phyloP scores from a whole-genome alignment of 1,140 invertebrate species.

The Dreissena polymorpha region DNA sequence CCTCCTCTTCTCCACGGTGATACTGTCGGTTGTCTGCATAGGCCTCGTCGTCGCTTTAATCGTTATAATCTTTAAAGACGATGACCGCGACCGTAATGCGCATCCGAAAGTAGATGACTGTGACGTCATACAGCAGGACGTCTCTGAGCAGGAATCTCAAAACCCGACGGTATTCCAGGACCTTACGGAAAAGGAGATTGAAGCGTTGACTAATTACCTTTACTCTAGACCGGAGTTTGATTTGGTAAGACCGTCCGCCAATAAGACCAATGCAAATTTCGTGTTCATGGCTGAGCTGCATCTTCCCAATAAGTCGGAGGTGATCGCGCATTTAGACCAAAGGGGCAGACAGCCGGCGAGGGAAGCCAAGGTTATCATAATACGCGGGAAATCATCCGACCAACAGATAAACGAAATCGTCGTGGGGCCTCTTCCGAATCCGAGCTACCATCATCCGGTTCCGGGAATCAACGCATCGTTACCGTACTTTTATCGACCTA shows the following conservation, averaged over 20 bases:
- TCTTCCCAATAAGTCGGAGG: constrained; percentile 56
- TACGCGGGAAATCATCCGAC: constrained; percentile 49
- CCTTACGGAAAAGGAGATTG: constrained; percentile 45
- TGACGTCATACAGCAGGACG: neutral
- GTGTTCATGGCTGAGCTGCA: constrained; percentile 53
- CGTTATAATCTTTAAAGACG: neutral
- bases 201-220: constrained; percentile 46
- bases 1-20: neutral
- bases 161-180: constrained; percentile 44
- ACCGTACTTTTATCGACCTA: constrained; percentile 59
- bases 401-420: constrained; percentile 68
- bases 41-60: constrained; percentile 14
- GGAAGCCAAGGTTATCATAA: constrained; percentile 66
- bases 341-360: constrained; percentile 54
- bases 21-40: neutral
- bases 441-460: constrained; percentile 47
- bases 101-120: neutral
- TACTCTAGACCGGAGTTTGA: constrained; percentile 39
- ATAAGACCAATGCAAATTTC: constrained; percentile 41
- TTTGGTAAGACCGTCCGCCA: constrained; percentile 5
- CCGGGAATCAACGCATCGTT: constrained; percentile 54
- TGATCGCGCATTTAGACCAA: constrained; percentile 59
- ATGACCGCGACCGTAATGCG: neutral
- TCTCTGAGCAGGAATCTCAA: constrained; percentile 21
- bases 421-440: constrained; percentile 62